phyloP scores from a whole-genome alignment of 1,140 invertebrate genomes.

The Ooceraea biroi region DNA sequence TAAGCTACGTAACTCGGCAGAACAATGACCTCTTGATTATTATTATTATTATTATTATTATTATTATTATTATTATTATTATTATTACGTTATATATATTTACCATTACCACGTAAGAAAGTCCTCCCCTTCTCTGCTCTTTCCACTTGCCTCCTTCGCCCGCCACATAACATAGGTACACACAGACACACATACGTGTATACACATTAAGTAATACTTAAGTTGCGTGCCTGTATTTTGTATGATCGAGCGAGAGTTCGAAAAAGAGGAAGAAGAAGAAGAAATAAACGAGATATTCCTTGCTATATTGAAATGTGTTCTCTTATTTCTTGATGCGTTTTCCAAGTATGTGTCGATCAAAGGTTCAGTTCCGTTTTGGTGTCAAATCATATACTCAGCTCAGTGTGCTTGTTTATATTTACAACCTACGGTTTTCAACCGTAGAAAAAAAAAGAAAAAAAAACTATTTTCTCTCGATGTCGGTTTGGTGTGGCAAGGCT shows the following conservation, averaged over 20 bases:
- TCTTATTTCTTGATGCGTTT: slow-evolving; percentile 86
- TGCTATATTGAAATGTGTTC: slow-evolving; percentile 84
- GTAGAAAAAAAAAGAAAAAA: slow-evolving; percentile 49
- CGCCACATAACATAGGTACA: not conserved
- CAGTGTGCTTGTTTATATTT: slow-evolving; percentile 88
- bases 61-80: slow-evolving; percentile 51
- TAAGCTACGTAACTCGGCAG: slow-evolving; percentile 59
- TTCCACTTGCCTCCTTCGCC: slow-evolving; percentile 49
- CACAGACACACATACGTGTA: not conserved
- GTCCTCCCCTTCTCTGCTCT: slow-evolving; percentile 61
- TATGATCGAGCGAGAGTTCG: slow-evolving; percentile 84
- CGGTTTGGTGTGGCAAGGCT: slow-evolving; percentile 87
- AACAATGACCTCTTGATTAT: slow-evolving; percentile 67
- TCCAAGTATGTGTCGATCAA: slow-evolving; percentile 86
- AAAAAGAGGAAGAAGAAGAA: slow-evolving; percentile 68
- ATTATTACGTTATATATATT: too few relatives aligned
- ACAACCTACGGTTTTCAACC: slow-evolving; percentile 46
- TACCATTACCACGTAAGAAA: slow-evolving; percentile 46
- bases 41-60: not conserved
- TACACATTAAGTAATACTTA: slow-evolving; percentile 79
- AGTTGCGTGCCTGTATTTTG: slow-evolving; percentile 86
- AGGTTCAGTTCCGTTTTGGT: slow-evolving; percentile 89
- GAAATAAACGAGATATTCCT: slow-evolving; percentile 86
- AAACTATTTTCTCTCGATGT: slow-evolving; percentile 79
- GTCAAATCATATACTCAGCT: slow-evolving; percentile 86